These are phyloP conservation scores for Bombyx mandarina DNA, from an alignment of 1,140 invertebrate genomes.

Conservation along the genomic window DNA sequence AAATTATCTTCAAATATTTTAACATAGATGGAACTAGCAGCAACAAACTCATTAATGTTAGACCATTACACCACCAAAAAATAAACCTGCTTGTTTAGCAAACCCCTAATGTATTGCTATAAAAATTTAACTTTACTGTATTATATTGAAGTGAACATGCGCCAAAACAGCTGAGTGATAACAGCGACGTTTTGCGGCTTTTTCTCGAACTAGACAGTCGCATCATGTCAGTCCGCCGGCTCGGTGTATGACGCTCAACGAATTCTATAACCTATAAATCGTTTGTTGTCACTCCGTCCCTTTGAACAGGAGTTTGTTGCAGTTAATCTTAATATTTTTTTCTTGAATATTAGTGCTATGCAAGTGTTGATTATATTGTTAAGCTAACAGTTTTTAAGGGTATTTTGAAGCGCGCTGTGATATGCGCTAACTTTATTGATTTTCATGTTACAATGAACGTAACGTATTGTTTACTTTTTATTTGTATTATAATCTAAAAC, in stretches of 20 bases:
- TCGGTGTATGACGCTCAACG: constrained; percentile 52
- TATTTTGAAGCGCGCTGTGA: constrained; percentile 46
- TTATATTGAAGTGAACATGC: constrained; percentile 45
- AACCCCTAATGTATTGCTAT: constrained; percentile 43
- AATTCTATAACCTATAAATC: constrained; percentile 53
- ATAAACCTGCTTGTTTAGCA: constrained; percentile 20
- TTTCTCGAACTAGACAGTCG: constrained; percentile 59
- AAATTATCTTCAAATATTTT: too few species aligned
- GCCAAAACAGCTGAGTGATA: constrained; percentile 63
- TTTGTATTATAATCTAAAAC: constrained; percentile 39
- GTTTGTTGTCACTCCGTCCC: constrained; percentile 51
- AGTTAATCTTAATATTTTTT: constrained; percentile 33
- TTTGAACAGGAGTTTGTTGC: constrained; percentile 34
- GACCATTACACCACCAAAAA: too few species aligned
- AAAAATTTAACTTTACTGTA: constrained; percentile 28
- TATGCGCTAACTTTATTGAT: constrained; percentile 56
- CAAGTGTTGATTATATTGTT: constrained; percentile 25
- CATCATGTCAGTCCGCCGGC: constrained; percentile 65
- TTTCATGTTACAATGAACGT: constrained; percentile 66
- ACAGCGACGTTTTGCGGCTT: constrained; percentile 42
- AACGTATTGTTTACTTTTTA: constrained; percentile 65
- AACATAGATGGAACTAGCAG: too few species aligned
- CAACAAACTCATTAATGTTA: too few species aligned
- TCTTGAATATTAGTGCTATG: constrained; percentile 25
- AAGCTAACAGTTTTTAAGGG: constrained; percentile 21